phyloP scores from a whole-genome alignment of 1,140 invertebrate species.

The Ostrea edulis region DNA sequence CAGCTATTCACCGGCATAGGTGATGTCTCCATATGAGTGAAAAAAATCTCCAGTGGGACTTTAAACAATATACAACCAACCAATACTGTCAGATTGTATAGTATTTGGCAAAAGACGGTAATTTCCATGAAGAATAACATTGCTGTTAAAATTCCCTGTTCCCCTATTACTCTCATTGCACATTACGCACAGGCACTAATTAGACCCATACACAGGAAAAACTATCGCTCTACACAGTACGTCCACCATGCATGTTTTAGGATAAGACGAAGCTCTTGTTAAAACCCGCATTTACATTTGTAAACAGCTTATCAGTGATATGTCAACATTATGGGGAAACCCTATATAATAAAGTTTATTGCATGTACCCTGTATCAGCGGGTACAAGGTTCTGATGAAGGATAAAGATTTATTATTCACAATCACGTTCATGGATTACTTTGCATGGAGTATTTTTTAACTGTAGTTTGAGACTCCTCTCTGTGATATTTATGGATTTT shows the following conservation, averaged over 20 bases:
- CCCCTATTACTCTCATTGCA: too few species aligned
- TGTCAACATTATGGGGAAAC: neutral
- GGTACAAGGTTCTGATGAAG: neutral
- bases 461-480: neutral
- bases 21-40: too few species aligned
- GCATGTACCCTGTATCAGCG: neutral
- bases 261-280: neutral
- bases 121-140: too few species aligned
- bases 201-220: too few species aligned
- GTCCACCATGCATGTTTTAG: neutral
- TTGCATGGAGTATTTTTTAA: neutral
- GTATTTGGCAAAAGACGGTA: too few species aligned
- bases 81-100: too few species aligned
- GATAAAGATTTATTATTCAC: conserved; percentile 12
- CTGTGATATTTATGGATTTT: neutral
- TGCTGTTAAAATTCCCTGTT: too few species aligned
- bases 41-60: too few species aligned
- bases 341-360: neutral
- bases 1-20: too few species aligned
- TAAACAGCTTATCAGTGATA: neutral
- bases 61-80: too few species aligned
- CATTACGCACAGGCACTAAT: too few species aligned
- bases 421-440: neutral
- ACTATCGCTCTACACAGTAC: neutral
- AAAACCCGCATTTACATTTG: neutral